Evolutionary conservation across 2,113 vertebrate genomes (phyloP).

Genomic region (Oryzias curvinotus): DNA sequence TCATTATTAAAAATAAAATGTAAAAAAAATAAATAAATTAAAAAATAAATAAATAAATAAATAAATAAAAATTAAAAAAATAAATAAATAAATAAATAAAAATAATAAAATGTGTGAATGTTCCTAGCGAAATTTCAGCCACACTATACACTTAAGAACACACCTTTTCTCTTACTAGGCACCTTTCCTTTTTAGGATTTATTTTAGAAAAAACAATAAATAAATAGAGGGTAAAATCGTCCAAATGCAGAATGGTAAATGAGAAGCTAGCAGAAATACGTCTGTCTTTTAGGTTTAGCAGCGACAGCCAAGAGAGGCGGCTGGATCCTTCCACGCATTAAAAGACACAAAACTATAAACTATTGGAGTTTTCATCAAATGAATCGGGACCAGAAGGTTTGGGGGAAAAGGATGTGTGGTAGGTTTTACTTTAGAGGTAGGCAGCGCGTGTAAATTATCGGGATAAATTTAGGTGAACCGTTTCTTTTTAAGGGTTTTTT

Average conservation of each 20-base stretch:
- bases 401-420: constrained; percentile 60
- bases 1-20: too few species aligned
- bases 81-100: too few species aligned
- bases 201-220: neutral
- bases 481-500: constrained; percentile 70
- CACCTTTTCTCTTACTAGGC: too few species aligned
- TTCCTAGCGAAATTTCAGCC: too few species aligned
- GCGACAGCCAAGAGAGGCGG: constrained; percentile 86
- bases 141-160: too few species aligned
- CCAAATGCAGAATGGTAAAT: constrained; percentile 98
- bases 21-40: too few species aligned
- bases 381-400: constrained; percentile 90
- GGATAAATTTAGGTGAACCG: constrained; percentile 91
- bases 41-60: too few species aligned
- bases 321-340: constrained; percentile 94
- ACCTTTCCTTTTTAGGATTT: neutral
- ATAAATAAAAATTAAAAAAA: too few species aligned
- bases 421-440: constrained; percentile 48
- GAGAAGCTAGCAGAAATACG: constrained; percentile 99
- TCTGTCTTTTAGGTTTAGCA: constrained; percentile 95
- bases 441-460: constrained; percentile 80
- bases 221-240: constrained; percentile 95
- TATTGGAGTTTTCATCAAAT: constrained; percentile 92
- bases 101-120: too few species aligned
- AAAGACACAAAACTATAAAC: constrained; percentile 97